Base-by-base conservation (phyloP, 2,888 invertebrate species). In the Octodonta nipae region DNA sequence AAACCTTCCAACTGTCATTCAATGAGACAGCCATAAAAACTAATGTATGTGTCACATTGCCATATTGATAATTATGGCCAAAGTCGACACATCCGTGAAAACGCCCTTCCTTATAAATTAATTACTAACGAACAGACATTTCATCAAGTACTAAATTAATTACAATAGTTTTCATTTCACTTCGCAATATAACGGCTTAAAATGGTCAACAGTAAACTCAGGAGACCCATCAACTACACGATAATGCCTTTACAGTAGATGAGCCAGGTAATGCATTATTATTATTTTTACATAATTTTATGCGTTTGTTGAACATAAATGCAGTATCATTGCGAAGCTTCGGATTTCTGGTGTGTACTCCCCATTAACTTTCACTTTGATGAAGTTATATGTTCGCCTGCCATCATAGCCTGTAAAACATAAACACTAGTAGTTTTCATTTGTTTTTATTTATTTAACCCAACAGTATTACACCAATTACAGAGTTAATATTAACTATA, bases 21-120 rank as follows among this genome's bases (percentile, higher is more conserved):
- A 30, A 22, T 4, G 20, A 17, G 7, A 30, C 30, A 4, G 22
- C 30, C 30, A 20, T 30, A 25, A 31, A 25, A 12, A 31, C 31
- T 25, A 25, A 31, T 22, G 31, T 24, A 14, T 31, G 12, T 5
- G 6, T 20, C 4, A 20, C 30, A n/a, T 29, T 29, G 8, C 12
- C n/a, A n/a, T 20, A 7, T 7, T 20, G 7, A 20, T 6, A 7
- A 20, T 20, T 20, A n/a, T 20, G 6, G 6, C 20, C 20, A 20
- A 7, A 20, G n/a, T 20, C 20, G n/a, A 20, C 20, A 20, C 20
- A 6, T 7, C 20, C 20, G 20, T 20, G 20, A 20, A 20, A 20
- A 20, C n/a, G 20, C n/a, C 20, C 20, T 20, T 6, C 20, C 6
- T n/a, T 7, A 20, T 20, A 20, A 20, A 20, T 20, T 20, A 20